A percentile compares a stretch with the other conserved stretches of the same genome.
Conservation (phyloP, 2,797 vertebrate genomes). For the Argya squamiceps region DNA sequence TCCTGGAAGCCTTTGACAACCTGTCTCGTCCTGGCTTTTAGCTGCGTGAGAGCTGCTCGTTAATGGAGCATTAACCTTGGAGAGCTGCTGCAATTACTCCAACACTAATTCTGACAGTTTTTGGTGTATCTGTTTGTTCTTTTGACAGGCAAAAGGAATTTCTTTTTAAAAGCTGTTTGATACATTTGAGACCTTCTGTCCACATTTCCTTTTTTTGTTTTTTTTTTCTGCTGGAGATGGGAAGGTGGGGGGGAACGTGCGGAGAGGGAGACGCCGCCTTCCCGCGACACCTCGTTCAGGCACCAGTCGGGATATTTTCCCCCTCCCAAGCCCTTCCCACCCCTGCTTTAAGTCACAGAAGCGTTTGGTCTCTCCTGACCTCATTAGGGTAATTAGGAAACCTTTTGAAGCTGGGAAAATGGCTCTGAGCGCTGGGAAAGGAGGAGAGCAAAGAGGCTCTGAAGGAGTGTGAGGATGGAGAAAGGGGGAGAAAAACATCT, state of each 20-base stretch:
- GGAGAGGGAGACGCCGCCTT: not conserved
- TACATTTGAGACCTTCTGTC: conserved; percentile 65
- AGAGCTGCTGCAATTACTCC: conserved; percentile 69
- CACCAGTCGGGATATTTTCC: not conserved
- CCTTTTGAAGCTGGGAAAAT: conserved; percentile 75
- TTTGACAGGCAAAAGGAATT: conserved; percentile 64
- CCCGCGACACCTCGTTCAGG: not conserved
- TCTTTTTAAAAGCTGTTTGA: conserved; percentile 69
- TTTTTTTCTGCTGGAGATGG: not conserved
- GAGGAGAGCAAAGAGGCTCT: conserved; percentile 20
- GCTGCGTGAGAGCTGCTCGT: conserved; percentile 57
- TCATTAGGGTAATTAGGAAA: conserved; percentile 79
- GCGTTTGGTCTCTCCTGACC: conserved; percentile 74
- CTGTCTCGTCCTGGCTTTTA: conserved; percentile 72
- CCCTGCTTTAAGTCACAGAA: conserved; percentile 44
- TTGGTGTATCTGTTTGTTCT: conserved; percentile 38
- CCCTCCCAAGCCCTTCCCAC: not conserved
- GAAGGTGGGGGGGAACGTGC: not conserved
- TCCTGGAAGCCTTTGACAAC: conserved; percentile 72
- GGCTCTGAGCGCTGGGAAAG: conserved; percentile 59
- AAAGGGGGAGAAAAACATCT: not conserved
- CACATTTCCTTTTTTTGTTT: not conserved
- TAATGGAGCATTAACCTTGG: conserved; percentile 78
- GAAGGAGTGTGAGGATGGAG: not conserved
- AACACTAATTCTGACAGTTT: conserved; percentile 61